A percentile compares a stretch with the other conserved stretches of the same genome.
phyloP scores from a whole-genome alignment of 2,888 invertebrate genomes.

The Mimumesa dahlbomi region DNA sequence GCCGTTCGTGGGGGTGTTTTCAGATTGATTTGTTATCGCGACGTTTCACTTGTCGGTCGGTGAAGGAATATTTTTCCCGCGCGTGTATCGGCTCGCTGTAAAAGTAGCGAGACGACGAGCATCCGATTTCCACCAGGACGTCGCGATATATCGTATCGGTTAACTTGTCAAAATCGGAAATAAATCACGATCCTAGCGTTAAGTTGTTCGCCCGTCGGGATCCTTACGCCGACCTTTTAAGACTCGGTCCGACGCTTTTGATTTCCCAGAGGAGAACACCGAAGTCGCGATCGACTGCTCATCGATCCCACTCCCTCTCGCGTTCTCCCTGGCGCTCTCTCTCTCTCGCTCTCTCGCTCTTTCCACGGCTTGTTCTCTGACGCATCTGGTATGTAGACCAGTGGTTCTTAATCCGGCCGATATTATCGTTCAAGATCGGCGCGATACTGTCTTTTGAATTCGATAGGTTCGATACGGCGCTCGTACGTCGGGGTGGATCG shows the following conservation, averaged over 20 bases:
- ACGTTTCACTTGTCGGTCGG: no score
- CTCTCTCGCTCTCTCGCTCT: not conserved
- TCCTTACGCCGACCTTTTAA: slow-evolving; percentile 9
- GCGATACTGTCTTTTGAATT: not conserved
- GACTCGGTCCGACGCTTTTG: slow-evolving; percentile 24
- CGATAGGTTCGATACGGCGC: not conserved
- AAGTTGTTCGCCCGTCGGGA: not conserved
- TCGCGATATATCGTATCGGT: no score
- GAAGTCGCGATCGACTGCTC: slow-evolving; percentile 18
- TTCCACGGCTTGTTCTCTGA: not conserved
- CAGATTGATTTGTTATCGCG: no score
- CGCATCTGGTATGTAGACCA: slow-evolving; percentile 11
- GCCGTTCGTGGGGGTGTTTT: no score
- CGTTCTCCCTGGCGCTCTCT: not conserved
- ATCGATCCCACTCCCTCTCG: slow-evolving; percentile 17
- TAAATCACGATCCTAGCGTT: no score
- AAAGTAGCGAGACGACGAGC: no score
- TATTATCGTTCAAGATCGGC: slow-evolving; percentile 5
- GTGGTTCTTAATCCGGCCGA: slow-evolving; percentile 23
- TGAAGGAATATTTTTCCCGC: no score
- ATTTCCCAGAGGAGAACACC: slow-evolving; percentile 47
- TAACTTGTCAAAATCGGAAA: no score
- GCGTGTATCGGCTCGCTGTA: no score
- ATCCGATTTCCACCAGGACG: no score
- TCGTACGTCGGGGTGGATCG: not conserved